A percentile compares a stretch with the other conserved stretches of the same genome.
These are phyloP conservation scores for Brachionus rubens DNA, from an alignment of 1,140 invertebrate genomes.

Conservation along the genomic window DNA sequence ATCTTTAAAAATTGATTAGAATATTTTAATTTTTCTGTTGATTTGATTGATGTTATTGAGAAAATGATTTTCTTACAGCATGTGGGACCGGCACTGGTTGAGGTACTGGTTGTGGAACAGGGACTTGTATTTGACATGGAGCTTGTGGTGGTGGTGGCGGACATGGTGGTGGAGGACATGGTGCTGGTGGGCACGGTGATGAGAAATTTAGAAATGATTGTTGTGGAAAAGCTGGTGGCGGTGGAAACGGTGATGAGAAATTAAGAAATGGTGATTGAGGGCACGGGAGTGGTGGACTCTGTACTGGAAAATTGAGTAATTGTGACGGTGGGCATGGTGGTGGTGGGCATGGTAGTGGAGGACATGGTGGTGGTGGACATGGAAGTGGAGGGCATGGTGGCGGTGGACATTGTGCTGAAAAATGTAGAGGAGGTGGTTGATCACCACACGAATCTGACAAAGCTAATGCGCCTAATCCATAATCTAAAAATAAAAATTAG, in stretches of 20 bases:
- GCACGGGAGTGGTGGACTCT: no score
- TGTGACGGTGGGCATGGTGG: no score
- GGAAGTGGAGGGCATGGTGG: neutral
- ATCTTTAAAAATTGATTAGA: neutral
- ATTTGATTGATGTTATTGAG: neutral
- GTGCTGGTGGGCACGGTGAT: neutral
- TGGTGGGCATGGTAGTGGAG: no score
- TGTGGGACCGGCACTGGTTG: neutral
- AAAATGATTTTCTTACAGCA: neutral
- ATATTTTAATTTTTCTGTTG: neutral
- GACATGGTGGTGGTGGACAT: conserved; percentile 7
- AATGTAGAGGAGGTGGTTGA: neutral
- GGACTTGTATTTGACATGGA: neutral
- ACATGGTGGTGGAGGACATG: neutral
- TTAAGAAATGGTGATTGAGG: no score
- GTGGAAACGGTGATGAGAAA: no score
- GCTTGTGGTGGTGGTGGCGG: neutral
- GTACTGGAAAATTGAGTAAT: no score
- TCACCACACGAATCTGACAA: no score
- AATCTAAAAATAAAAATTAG: no score
- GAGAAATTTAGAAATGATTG: no score
- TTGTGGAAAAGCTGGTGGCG: no score
- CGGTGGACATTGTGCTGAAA: neutral
- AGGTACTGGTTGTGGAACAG: neutral
- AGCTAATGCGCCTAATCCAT: no score